phyloP scores from a whole-genome alignment of 2,113 vertebrate species.

The Fregata magnificens region DNA sequence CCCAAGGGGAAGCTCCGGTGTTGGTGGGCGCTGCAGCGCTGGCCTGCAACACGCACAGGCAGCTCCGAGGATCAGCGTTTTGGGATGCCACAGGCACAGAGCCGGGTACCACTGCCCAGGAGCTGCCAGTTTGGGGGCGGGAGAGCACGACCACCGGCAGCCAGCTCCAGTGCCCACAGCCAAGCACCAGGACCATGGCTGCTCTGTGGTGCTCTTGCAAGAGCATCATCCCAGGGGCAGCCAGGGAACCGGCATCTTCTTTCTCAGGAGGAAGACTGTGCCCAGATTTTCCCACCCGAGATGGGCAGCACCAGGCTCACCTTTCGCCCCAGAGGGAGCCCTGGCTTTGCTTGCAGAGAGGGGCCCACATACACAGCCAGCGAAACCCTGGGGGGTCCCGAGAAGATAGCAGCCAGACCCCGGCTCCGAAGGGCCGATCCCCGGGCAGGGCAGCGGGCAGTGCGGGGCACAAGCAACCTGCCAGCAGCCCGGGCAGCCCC shows the following conservation, averaged over 20 bases:
- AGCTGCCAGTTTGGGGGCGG: neutral
- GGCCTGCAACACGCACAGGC: fast-evolving
- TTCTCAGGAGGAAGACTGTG: neutral
- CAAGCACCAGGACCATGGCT: fast-evolving
- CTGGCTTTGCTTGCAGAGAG: fast-evolving
- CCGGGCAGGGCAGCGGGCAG: neutral
- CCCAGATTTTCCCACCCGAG: neutral
- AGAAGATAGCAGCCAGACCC: too few relatives aligned
- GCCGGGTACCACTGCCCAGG: neutral
- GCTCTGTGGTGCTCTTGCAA: neutral
- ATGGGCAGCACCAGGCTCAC: too few relatives aligned
- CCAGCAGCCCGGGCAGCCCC: neutral
- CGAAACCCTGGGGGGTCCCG: neutral
- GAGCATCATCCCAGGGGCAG: neutral
- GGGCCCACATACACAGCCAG: too few relatives aligned
- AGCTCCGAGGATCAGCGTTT: neutral
- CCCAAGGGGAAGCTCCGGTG: neutral
- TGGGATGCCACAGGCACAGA: neutral
- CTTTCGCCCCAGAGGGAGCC: neutral
- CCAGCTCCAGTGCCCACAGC: neutral
- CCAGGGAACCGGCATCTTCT: neutral
- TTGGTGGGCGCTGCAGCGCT: fast-evolving
- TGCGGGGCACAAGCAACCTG: neutral
- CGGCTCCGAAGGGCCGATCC: fast-evolving
- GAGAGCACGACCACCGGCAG: neutral